Base-by-base conservation (phyloP, 2,888 invertebrate species). In the Nemapogon koenigi region DNA sequence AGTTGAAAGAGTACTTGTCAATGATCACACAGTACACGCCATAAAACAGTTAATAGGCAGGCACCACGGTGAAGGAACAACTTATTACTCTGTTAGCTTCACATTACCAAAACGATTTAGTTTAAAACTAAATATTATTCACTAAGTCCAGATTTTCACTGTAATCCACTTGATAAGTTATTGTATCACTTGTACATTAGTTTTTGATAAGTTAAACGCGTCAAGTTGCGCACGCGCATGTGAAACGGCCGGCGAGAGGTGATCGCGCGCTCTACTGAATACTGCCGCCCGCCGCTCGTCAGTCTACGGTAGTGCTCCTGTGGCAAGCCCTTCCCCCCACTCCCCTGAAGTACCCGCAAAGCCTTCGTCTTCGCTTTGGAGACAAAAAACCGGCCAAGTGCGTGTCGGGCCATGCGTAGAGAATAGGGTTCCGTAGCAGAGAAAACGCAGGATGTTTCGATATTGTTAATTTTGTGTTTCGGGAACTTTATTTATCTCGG, bases 221-320 rank as follows among this genome's bases (percentile, higher is more conserved):
- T n/a, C n/a, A 60, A 60, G 61, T 50, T 70, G 76, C 76, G 76
- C 56, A 53, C 52, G 67, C 76, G 73, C 65, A 66, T 51, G 40
- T 52, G 56, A 70, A 64, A 68, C 70, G 68, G 54, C 59, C 63
- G 59, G 62, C 63, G 65, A 69, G 70, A 70, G 72, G 62, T 49
- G 63, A 62, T 62, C 66, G 66, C 73, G 66, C 71, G 69, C 72
- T 75, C 76, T 76, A 76, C 75, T 55, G 66, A 57, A 55, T 51
- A n/a, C 53, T 49, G 53, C 55, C 33, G 33, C 33, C 19, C 33
- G 60, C 55, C 33, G 31, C 16, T 31, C 55, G 59, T 50, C 62
- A 31, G 57, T 66, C 73, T 73, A 75, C 76, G 72, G 76, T 76
- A 76, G 76, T 73, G 73, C 76, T 71, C 67, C 72, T 57, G 73